Conservation (phyloP, 1,140 invertebrate genomes). For the Drosophila grimshawi region DNA sequence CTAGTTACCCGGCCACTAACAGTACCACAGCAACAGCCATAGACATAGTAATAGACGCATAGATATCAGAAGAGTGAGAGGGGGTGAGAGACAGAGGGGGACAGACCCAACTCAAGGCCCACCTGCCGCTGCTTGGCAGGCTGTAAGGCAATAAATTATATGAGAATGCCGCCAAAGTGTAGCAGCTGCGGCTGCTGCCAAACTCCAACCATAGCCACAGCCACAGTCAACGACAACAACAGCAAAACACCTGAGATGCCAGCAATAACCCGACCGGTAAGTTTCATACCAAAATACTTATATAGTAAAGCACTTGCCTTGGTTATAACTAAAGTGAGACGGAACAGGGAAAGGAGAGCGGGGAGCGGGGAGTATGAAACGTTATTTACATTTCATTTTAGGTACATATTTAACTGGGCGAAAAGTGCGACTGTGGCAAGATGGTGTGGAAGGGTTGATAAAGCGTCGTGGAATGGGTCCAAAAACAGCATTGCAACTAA, state of each 20-base stretch:
- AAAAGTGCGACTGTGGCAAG: slow-evolving; percentile 1
- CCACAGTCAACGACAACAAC: slow-evolving; percentile 21
- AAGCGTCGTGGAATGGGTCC: not conserved
- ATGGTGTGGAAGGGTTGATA: not conserved
- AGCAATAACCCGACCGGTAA: slow-evolving; percentile 37
- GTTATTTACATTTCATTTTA: slow-evolving; percentile 53
- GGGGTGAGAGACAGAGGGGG: not conserved
- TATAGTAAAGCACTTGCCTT: slow-evolving; percentile 22
- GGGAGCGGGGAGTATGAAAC: not conserved
- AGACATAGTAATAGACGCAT: slow-evolving; percentile 17
- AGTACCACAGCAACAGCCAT: slow-evolving; percentile 37
- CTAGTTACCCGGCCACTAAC: slow-evolving; percentile 35
- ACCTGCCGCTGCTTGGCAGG: slow-evolving; percentile 42
- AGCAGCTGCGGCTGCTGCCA: slow-evolving; percentile 72
- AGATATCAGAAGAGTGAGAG: not conserved
- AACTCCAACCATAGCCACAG: slow-evolving; percentile 32
- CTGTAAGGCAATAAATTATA: slow-evolving; percentile 76
- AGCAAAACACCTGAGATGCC: slow-evolving; percentile 46
- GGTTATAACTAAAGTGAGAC: slow-evolving; percentile 14
- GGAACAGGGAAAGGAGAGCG: not conserved
- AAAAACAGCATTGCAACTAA: not conserved
- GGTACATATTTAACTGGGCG: slow-evolving; percentile 36
- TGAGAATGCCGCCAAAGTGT: slow-evolving; percentile 79
- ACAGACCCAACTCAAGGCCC: slow-evolving; percentile 29
- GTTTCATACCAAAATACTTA: slow-evolving; percentile 41